Percentiles rank a stretch among this genome's conserved stretches.
phyloP scores from a whole-genome alignment of 2,888 invertebrate genomes.

The Liodrosophila aerea region DNA sequence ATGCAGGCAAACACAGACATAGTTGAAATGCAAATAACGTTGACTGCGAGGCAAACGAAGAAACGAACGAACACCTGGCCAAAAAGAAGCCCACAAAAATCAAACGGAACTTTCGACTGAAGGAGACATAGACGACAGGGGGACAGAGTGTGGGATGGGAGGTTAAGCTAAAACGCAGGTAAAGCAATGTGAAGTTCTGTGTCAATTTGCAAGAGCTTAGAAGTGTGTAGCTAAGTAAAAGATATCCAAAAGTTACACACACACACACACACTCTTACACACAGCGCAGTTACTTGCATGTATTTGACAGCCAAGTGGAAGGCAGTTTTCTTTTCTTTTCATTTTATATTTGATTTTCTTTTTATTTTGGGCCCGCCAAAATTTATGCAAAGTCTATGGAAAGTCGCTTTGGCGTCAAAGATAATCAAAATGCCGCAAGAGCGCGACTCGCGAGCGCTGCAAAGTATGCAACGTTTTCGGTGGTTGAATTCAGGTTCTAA shows the following conservation, averaged over 20 bases:
- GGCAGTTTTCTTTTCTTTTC: constrained; percentile 43
- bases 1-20: constrained; percentile 50
- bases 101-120: constrained; percentile 35
- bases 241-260: constrained; percentile 49
- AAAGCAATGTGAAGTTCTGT: constrained; percentile 61
- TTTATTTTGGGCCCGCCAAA: constrained; percentile 33
- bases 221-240: constrained; percentile 67
- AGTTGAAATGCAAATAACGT: constrained; percentile 75
- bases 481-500: constrained; percentile 52
- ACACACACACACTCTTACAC: constrained; percentile 18
- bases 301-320: constrained; percentile 33
- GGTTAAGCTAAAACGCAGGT: constrained; percentile 4
- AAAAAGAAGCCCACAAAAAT: constrained; percentile 68
- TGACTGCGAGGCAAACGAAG: constrained; percentile 57
- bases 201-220: constrained; percentile 75
- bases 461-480: constrained; percentile 63
- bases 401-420: constrained; percentile 64
- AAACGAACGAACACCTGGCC: constrained; percentile 48
- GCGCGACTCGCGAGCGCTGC: constrained; percentile 40
- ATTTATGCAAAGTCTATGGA: constrained; percentile 76
- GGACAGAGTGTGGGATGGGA: constrained; percentile 9
- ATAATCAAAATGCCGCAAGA: constrained; percentile 60
- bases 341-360: no score
- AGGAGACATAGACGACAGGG: background rate
- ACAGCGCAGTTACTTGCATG: constrained; percentile 22